A percentile compares a stretch with the other conserved stretches of the same genome.
Conservation (phyloP, 1,140 invertebrate genomes). For the Lordiphosa collinella region DNA sequence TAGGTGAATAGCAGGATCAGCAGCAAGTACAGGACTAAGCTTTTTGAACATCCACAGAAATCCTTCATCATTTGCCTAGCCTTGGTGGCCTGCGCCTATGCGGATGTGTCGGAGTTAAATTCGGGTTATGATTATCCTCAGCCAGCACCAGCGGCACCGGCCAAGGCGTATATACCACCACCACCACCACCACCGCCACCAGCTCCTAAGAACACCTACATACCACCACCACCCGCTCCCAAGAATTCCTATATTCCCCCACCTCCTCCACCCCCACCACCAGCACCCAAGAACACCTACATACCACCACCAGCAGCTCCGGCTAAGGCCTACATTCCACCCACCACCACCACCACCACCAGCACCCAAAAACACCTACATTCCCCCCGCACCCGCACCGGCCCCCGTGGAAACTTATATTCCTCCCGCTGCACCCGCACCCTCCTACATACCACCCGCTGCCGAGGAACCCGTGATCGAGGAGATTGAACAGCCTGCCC, state of each 20-base stretch:
- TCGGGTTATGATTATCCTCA: slow-evolving; percentile 63
- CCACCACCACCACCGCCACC: slow-evolving; percentile 44
- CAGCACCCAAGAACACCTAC: slow-evolving; percentile 57
- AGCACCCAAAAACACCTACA: slow-evolving; percentile 58
- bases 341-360: slow-evolving; percentile 61
- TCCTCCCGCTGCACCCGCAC: slow-evolving; percentile 38
- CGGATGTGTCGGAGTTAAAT: slow-evolving; percentile 64
- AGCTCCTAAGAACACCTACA: slow-evolving; percentile 37
- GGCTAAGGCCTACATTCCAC: slow-evolving; percentile 47
- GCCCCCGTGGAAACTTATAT: slow-evolving; percentile 46
- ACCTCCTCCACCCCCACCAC: slow-evolving; percentile 56
- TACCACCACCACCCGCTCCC: slow-evolving; percentile 43
- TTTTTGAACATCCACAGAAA: slow-evolving; percentile 34
- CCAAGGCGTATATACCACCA: slow-evolving; percentile 42
- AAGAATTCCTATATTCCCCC: slow-evolving; percentile 49
- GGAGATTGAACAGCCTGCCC: slow-evolving; percentile 65
- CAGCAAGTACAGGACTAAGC: neutral
- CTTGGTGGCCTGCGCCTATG: slow-evolving; percentile 66
- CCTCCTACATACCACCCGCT: slow-evolving; percentile 41
- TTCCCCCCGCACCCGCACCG: slow-evolving; percentile 39
- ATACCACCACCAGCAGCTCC: slow-evolving; percentile 47
- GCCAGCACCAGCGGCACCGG: slow-evolving; percentile 45
- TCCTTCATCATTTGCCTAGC: slow-evolving; percentile 50
- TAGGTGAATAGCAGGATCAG: slow-evolving; percentile 11
- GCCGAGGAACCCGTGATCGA: slow-evolving; percentile 41